Evolutionary conservation across 2,797 vertebrate species (phyloP), one percentile per base, ranked within the genome.

Genomic region (Moxostoma hubbsi): DNA sequence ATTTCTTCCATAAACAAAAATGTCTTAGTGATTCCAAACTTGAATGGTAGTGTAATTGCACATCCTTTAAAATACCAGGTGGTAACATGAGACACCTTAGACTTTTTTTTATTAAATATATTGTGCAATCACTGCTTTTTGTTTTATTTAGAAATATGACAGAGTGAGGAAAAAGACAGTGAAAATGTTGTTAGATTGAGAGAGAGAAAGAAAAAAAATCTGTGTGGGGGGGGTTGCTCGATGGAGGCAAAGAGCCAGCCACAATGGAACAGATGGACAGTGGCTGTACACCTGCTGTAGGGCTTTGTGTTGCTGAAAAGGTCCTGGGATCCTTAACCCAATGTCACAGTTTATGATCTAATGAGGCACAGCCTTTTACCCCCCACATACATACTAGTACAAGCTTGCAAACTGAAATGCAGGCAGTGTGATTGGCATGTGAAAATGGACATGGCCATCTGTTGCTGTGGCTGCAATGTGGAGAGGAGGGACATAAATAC

Each of bases 211-310:
- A 77, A 16, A 45, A 9, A 70, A 49, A 58, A 24, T 24, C 1
- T 24, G 24, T 24, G 24, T 72, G 8, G 15, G 54, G 54, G 47
- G 46, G 51, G 12, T 4, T 36, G 36, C 16, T 9, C 57, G 24
- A 67, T n/a, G 64, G 47, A 76, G 74, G 75, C 63, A 80, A 62
- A 24, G 10, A 47, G 47, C 47, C 64, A 54, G 15, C 11, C 62
- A 87, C 80, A 86, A 84, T 85, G 67, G 81, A 78, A 71, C 86
- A 87, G 83, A 84, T 87, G 86, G 86, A 64, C 50, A 36, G n/a
- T 57, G 75, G 55, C 82, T 73, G 70, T 81, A 83, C 86, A 87
- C 86, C 85, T 86, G 86, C 86, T 85, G 68, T 74, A 69, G 65
- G 63, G 70, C 83, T 83, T 84, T 86, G 80, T 84, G 61, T 72